Conservation (phyloP, 2,113 vertebrate genomes). For the Empidonax alnorum region DNA sequence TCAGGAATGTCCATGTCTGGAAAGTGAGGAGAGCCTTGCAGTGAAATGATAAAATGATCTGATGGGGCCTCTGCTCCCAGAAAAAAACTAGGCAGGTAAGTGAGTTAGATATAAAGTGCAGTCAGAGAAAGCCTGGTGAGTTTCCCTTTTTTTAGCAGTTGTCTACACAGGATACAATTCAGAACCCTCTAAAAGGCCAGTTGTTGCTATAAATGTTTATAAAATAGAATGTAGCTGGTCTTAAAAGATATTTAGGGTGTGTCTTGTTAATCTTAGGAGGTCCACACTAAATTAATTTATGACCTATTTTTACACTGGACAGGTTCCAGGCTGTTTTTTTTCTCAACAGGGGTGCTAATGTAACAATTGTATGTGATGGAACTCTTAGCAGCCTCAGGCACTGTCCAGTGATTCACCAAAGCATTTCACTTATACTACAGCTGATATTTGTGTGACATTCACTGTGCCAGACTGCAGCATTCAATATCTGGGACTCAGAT, state of each 20-base stretch:
- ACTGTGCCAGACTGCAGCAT: slow-evolving; percentile 30
- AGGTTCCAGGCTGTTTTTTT: background rate
- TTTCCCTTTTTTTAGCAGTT: background rate
- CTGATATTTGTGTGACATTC: slow-evolving; percentile 21
- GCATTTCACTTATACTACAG: slow-evolving; percentile 26
- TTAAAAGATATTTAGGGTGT: background rate
- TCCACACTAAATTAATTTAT: background rate
- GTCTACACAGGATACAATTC: background rate
- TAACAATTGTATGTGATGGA: background rate
- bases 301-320: background rate
- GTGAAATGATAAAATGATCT: background rate
- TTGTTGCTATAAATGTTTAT: background rate
- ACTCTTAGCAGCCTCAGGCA: background rate
- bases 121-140: background rate
- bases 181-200: background rate
- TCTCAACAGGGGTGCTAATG: background rate
- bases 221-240: background rate
- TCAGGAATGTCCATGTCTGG: background rate
- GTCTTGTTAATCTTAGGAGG: slow-evolving; percentile 19
- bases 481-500: slow-evolving; percentile 9
- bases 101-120: background rate
- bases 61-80: background rate
- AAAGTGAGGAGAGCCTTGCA: background rate
- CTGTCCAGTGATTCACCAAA: background rate
- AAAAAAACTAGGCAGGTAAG: background rate